Evolutionary conservation across 2,888 invertebrate species (phyloP).

Genomic region (Sisyra terminalis): DNA sequence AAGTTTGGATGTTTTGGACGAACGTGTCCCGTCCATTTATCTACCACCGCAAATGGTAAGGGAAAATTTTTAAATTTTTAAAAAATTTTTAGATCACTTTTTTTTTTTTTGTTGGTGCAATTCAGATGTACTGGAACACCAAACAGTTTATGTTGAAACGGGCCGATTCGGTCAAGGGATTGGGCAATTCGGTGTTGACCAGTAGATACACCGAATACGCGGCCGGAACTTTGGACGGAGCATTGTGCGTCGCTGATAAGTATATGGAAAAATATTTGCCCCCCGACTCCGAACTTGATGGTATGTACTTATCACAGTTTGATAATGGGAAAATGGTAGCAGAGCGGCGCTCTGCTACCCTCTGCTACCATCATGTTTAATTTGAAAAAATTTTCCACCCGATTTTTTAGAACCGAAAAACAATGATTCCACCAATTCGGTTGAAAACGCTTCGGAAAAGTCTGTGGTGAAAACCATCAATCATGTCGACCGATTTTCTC

Average conservation of each 20-base stretch:
- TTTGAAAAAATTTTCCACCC: no score
- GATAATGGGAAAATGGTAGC: no score
- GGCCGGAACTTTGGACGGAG: conserved; percentile 56
- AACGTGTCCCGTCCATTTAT: conserved; percentile 64
- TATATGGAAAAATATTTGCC: conserved; percentile 71
- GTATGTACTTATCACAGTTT: no score
- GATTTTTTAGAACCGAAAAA: no score
- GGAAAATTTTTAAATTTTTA: not conserved
- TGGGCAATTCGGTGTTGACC: conserved; percentile 50
- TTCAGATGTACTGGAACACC: conserved; percentile 63
- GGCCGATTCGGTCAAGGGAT: conserved; percentile 68
- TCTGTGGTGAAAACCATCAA: conserved; percentile 55
- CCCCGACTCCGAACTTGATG: conserved; percentile 42
- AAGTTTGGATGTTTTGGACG: conserved; percentile 72
- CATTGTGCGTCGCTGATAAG: conserved; percentile 59
- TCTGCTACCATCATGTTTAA: no score
- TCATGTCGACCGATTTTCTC: conserved; percentile 58
- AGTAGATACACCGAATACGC: conserved; percentile 58
- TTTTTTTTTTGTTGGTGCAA: conserved; percentile 11
- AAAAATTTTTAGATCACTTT: no score
- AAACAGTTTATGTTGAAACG: conserved; percentile 63
- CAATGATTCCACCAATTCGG: conserved; percentile 9
- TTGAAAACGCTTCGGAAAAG: conserved; percentile 29
- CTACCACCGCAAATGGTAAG: conserved; percentile 73
- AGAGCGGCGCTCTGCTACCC: no score